phyloP scores from a whole-genome alignment of 2,797 vertebrate genomes.

The Odontamblyopus rebecca region DNA sequence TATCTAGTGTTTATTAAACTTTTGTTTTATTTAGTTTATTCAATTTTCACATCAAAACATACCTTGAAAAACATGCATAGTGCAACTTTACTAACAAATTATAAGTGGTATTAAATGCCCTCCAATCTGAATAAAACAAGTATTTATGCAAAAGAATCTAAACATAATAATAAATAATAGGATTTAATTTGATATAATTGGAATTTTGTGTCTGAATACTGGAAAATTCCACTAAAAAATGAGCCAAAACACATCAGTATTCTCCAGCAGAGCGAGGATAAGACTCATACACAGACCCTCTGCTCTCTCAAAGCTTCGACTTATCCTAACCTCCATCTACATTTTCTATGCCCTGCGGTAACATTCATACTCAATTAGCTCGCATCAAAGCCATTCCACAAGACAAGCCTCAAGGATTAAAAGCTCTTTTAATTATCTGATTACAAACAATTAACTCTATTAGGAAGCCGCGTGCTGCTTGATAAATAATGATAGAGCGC shows the following conservation, averaged over 20 bases:
- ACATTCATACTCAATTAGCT: slow-evolving; percentile 72
- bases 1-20: no score
- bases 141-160: no score
- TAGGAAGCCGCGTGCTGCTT: slow-evolving; percentile 20
- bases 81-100: no score
- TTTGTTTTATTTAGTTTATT: no score
- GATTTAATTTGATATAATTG: no score
- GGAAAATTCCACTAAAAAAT: background rate
- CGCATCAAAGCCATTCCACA: slow-evolving; percentile 75
- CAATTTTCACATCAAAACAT: no score
- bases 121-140: no score
- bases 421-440: slow-evolving; percentile 65
- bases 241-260: slow-evolving; percentile 36
- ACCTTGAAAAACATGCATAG: no score
- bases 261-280: slow-evolving; percentile 49
- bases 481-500: slow-evolving; percentile 37
- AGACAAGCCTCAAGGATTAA: slow-evolving; percentile 65
- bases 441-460: slow-evolving; percentile 62
- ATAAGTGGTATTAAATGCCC: no score
- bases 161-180: no score
- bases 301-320: slow-evolving; percentile 59
- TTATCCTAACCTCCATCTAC: slow-evolving; percentile 73
- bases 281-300: slow-evolving; percentile 51
- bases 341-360: slow-evolving; percentile 69
- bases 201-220: no score